phyloP scores from a whole-genome alignment of 2,797 vertebrate species.

The Epinephelus malabaricus region DNA sequence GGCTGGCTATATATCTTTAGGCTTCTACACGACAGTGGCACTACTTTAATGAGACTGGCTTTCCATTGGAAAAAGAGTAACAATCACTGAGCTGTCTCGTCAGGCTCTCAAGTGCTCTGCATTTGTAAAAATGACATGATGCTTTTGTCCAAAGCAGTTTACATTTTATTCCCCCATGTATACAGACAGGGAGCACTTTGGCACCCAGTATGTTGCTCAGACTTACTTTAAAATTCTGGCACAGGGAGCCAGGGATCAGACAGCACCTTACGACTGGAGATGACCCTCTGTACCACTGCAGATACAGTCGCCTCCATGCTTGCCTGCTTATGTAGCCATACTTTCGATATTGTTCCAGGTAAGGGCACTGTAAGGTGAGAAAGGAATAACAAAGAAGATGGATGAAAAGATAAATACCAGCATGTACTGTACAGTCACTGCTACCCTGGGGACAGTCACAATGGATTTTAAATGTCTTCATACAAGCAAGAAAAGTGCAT shows the following conservation, averaged over 20 bases:
- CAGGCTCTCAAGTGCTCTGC: background rate
- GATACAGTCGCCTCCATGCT: background rate
- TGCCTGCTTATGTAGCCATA: conserved; percentile 7
- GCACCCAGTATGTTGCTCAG: background rate
- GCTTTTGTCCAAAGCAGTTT: background rate
- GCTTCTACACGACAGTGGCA: conserved; percentile 6
- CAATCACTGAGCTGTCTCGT: conserved; percentile 20
- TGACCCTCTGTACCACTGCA: background rate
- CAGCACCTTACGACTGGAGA: background rate
- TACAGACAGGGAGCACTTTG: background rate
- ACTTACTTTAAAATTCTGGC: background rate
- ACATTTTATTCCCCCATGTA: too few relatives aligned
- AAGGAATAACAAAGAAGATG: background rate
- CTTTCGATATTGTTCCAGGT: background rate
- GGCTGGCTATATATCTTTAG: background rate
- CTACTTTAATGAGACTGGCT: conserved; percentile 9
- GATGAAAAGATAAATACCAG: conserved; percentile 19
- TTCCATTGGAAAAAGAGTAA: conserved; percentile 7
- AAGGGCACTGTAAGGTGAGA: background rate
- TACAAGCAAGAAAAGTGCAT: conserved; percentile 9
- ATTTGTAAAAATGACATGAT: conserved; percentile 17
- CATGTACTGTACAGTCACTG: background rate
- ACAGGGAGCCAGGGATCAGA: conserved; percentile 15
- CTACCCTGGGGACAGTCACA: background rate
- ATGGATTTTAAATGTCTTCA: background rate